A percentile compares a stretch with the other conserved stretches of the same genome.
These are phyloP conservation scores for Apotomis betuletana DNA, from an alignment of 2,888 invertebrate genomes.

Conservation along the genomic window DNA sequence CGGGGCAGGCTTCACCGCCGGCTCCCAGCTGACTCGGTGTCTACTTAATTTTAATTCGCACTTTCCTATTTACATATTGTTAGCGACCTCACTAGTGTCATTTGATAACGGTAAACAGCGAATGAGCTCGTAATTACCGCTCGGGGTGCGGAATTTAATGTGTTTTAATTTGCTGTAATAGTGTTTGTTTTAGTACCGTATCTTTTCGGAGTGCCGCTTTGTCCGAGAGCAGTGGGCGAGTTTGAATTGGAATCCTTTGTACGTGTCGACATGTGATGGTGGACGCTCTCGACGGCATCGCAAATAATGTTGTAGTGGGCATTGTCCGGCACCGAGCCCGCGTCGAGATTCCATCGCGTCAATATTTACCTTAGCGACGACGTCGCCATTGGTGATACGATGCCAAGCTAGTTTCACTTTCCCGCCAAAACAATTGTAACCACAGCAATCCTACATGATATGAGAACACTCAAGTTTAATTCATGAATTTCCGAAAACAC, in stretches of 20 bases:
- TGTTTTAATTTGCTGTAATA: slow-evolving; percentile 46
- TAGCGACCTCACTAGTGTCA: slow-evolving; percentile 43
- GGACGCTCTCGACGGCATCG: slow-evolving; percentile 29
- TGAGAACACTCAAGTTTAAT: slow-evolving; percentile 35
- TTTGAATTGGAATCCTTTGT: slow-evolving; percentile 24
- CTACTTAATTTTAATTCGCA: slow-evolving; percentile 37
- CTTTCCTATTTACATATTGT: slow-evolving; percentile 49
- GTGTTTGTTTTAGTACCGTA: slow-evolving; percentile 44
- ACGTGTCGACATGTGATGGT: slow-evolving; percentile 51
- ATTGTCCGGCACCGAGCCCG: slow-evolving; percentile 28
- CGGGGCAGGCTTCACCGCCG: slow-evolving; percentile 19
- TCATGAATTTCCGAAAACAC: slow-evolving; percentile 46
- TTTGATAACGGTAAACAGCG: slow-evolving; percentile 46
- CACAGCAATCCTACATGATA: slow-evolving; percentile 61
- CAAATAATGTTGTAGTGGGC: slow-evolving; percentile 37
- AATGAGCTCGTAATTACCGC: slow-evolving; percentile 49
- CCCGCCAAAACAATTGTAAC: slow-evolving; percentile 59
- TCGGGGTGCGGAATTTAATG: slow-evolving; percentile 46
- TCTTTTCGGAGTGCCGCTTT: slow-evolving; percentile 30
- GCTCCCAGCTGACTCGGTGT: slow-evolving; percentile 36
- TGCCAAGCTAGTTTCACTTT: slow-evolving; percentile 48
- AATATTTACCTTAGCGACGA: slow-evolving; percentile 76
- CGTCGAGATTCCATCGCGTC: slow-evolving; percentile 47
- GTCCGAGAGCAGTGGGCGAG: slow-evolving; percentile 29
- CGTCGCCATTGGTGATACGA: slow-evolving; percentile 58